A percentile compares a stretch with the other conserved stretches of the same genome.
These are phyloP conservation scores for Ctenomys sociabilis DNA, from an alignment of 2,113 vertebrate species.

Conservation along the genomic window DNA sequence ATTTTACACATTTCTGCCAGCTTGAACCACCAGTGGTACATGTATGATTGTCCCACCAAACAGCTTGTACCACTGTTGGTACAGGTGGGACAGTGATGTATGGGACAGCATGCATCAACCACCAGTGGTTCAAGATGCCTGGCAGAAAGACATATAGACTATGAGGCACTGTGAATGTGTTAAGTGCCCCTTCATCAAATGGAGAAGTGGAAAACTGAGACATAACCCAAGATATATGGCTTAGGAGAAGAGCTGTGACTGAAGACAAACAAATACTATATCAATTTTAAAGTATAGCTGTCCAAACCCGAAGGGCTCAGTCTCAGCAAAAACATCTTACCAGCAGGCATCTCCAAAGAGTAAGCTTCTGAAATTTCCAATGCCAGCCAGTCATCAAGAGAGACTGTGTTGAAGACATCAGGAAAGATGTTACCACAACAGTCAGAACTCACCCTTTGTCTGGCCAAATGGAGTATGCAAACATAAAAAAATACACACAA, in stretches of 20 bases:
- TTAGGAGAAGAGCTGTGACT: constrained; percentile 90
- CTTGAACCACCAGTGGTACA: not conserved
- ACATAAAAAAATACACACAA: constrained; percentile 41
- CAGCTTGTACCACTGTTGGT: not conserved
- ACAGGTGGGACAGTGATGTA: not conserved
- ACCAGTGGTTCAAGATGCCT: not conserved
- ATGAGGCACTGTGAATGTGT: not conserved
- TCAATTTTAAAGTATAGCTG: constrained; percentile 85
- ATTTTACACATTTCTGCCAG: constrained; percentile 80
- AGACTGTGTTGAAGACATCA: constrained; percentile 88
- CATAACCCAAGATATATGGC: constrained; percentile 87
- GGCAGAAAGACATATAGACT: not conserved
- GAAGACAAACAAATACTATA: constrained; percentile 85
- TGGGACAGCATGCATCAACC: not conserved
- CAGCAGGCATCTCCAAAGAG: constrained; percentile 72
- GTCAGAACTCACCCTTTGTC: constrained; percentile 74
- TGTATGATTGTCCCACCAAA: not conserved
- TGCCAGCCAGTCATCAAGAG: constrained; percentile 81
- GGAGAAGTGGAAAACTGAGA: constrained; percentile 89
- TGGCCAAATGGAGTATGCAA: constrained; percentile 15
- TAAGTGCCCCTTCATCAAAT: constrained; percentile 83
- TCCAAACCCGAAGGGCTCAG: constrained; percentile 73
- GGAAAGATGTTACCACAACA: constrained; percentile 82
- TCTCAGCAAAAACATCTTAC: constrained; percentile 53
- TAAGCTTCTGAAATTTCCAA: constrained; percentile 80